These are phyloP conservation scores for Chrysina gloriosa DNA, from an alignment of 2,888 invertebrate genomes.

Conservation along the genomic window DNA sequence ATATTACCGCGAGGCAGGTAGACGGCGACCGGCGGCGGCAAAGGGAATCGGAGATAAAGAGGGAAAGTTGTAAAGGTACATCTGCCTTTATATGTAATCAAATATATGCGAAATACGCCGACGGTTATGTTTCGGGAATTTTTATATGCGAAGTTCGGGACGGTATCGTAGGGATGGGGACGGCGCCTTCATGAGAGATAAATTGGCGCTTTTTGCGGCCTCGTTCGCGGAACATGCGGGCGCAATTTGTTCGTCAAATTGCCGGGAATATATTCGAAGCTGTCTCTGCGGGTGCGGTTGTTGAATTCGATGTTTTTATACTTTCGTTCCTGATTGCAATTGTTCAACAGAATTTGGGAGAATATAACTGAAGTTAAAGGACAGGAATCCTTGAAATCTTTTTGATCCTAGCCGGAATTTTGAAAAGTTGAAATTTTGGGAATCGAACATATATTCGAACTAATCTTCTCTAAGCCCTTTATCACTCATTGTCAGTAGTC, in stretches of 20 bases:
- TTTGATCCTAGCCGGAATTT: no score
- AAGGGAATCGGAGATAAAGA: not conserved
- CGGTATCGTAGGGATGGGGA: not conserved
- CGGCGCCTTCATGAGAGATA: not conserved
- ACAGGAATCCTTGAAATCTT: no score
- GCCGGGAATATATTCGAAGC: not conserved
- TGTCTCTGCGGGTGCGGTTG: not conserved
- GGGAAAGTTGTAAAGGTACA: no score
- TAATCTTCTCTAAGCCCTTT: no score
- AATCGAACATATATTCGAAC: no score
- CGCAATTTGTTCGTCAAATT: conserved; percentile 4
- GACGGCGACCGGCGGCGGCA: not conserved
- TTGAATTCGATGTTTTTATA: no score
- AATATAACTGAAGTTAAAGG: no score
- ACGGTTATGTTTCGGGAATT: conserved; percentile 19
- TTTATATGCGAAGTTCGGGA: conserved; percentile 5
- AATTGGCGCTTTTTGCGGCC: not conserved
- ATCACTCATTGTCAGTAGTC: no score
- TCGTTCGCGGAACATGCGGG: not conserved
- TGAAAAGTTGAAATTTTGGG: no score
- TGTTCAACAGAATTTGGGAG: no score
- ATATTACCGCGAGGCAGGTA: conserved; percentile 6
- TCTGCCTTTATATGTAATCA: conserved; percentile 7
- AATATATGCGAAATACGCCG: conserved; percentile 22
- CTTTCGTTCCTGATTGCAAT: no score